Percentiles rank a stretch among this genome's conserved stretches.
phyloP scores from a whole-genome alignment of 2,113 vertebrate species.

The Thryonomys swinderianus region DNA sequence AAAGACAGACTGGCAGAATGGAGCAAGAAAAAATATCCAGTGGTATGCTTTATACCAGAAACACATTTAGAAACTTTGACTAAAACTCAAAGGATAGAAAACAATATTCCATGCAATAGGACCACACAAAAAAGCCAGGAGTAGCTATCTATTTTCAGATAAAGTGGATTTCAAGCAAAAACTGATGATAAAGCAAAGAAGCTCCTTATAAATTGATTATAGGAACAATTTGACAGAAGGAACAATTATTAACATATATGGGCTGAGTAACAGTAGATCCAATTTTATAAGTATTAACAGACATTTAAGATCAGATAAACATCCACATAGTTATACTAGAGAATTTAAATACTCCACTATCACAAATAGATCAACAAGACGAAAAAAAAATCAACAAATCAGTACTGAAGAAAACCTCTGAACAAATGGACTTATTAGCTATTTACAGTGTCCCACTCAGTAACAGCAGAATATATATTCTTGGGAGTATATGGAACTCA shows the following conservation, averaged over 20 bases:
- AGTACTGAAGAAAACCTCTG: neutral
- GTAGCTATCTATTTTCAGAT: neutral
- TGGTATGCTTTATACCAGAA: neutral
- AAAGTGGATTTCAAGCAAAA: neutral
- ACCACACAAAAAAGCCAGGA: neutral
- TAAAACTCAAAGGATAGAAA: neutral
- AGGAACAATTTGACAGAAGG: neutral
- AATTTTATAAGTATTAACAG: neutral
- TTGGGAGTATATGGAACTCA: neutral
- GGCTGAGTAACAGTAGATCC: neutral
- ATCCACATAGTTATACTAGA: neutral
- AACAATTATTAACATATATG: neutral
- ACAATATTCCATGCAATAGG: neutral
- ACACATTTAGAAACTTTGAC: neutral
- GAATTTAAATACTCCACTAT: neutral
- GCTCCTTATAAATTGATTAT: neutral
- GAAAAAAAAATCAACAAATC: neutral
- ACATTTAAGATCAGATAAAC: neutral
- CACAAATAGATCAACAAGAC: neutral
- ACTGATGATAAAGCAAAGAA: neutral
- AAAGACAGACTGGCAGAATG: neutral
- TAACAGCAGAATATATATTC: neutral
- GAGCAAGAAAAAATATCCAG: neutral
- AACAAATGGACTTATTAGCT: neutral
- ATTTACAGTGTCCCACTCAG: neutral